Conservation (phyloP, 2,888 invertebrate genomes). For the Athalia rosae region DNA sequence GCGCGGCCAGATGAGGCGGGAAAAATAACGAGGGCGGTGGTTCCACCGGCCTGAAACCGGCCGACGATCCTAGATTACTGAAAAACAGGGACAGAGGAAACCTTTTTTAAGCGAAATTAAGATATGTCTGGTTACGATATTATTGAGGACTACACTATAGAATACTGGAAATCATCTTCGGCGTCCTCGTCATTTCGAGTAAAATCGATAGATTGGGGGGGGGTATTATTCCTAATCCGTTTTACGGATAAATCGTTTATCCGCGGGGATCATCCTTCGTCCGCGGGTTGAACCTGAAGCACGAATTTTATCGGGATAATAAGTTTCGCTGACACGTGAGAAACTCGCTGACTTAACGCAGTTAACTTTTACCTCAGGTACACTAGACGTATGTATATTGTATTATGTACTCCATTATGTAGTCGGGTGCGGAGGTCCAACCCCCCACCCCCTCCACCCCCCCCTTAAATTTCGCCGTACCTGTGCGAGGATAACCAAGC, state of each 20-base stretch:
- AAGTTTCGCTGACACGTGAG: background rate
- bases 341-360: conserved; percentile 14
- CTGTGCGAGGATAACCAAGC: conserved; percentile 16
- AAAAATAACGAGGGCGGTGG: conserved; percentile 85
- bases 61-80: conserved; percentile 78
- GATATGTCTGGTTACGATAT: conserved; percentile 37
- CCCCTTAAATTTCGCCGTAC: no score
- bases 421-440: no score
- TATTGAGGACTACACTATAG: conserved; percentile 24
- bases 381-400: background rate
- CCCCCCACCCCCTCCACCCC: no score
- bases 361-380: conserved; percentile 27
- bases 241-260: conserved; percentile 14
- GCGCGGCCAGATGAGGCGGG: conserved; percentile 87
- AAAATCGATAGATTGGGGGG: background rate
- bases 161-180: no score
- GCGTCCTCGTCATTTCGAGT: no score
- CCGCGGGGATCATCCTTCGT: conserved; percentile 13
- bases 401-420: no score
- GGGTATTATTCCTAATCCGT: no score
- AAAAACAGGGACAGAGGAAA: conserved; percentile 53
- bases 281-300: background rate
- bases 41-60: conserved; percentile 73
- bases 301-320: background rate
- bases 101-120: conserved; percentile 41